Evolutionary conservation across 2,888 invertebrate genomes (phyloP).

Genomic region (Melangyna quadrimaculata): DNA sequence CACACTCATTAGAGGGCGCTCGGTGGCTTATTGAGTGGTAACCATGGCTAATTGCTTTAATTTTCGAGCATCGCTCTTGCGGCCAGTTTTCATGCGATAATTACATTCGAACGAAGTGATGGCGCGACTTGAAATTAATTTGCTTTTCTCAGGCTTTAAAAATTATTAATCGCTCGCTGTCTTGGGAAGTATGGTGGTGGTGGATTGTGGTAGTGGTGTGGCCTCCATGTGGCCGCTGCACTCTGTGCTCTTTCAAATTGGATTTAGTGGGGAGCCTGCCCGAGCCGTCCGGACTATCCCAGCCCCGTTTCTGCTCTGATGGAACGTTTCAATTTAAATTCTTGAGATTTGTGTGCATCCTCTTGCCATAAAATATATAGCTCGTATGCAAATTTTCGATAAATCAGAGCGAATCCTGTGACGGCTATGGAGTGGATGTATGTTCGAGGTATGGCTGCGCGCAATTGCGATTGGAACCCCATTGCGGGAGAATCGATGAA

Average conservation of each 20-base stretch:
- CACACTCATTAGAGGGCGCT: constrained; percentile 72
- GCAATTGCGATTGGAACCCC: constrained; percentile 70
- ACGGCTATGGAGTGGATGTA: not conserved
- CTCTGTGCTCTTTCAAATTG: constrained; percentile 59
- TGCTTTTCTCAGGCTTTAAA: constrained; percentile 47
- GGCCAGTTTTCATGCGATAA: constrained; percentile 59
- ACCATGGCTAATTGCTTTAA: constrained; percentile 73
- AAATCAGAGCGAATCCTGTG: constrained; percentile 52
- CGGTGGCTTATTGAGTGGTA: constrained; percentile 73
- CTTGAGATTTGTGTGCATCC: constrained; percentile 66
- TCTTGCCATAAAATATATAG: constrained; percentile 66
- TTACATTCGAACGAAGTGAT: constrained; percentile 37
- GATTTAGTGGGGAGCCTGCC: constrained; percentile 42
- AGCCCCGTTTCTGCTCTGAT: constrained; percentile 20
- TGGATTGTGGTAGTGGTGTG: not conserved
- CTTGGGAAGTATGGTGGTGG: not conserved
- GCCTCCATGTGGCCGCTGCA: constrained; percentile 5
- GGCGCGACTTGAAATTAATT: constrained; percentile 60
- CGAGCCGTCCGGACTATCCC: not conserved
- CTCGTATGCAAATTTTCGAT: constrained; percentile 72
- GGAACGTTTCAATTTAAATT: constrained; percentile 71
- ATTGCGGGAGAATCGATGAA: constrained; percentile 61
- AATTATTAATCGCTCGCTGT: constrained; percentile 46
- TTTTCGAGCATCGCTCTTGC: constrained; percentile 49
- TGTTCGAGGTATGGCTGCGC: not conserved